These are phyloP conservation scores for Leptobrachium ailaonicum DNA, from an alignment of 2,113 vertebrate genomes.

Conservation along the genomic window DNA sequence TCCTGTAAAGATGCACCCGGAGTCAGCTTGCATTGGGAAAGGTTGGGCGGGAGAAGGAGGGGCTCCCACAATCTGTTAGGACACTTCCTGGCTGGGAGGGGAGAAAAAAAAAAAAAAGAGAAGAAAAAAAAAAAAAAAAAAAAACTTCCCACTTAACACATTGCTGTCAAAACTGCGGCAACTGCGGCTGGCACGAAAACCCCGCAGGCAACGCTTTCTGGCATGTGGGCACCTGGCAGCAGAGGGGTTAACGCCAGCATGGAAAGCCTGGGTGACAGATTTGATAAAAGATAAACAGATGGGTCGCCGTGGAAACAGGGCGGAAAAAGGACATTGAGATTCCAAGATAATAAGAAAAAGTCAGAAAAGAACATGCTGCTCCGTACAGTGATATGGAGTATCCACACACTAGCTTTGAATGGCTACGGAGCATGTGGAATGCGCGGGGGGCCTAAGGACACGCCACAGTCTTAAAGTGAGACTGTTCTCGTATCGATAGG, in stretches of 20 bases:
- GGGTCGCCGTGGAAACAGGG: slow-evolving; percentile 41
- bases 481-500: no score
- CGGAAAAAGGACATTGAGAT: slow-evolving; percentile 38
- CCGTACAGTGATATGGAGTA: slow-evolving; percentile 2
- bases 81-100: slow-evolving; percentile 16
- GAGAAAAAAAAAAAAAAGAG: background rate
- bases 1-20: background rate
- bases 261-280: slow-evolving; percentile 39
- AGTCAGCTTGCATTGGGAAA: background rate
- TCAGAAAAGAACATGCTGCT: slow-evolving; percentile 39
- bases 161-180: background rate
- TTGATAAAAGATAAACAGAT: slow-evolving; percentile 44
- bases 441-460: no score
- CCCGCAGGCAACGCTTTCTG: background rate
- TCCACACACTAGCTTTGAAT: background rate
- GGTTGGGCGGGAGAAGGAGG: background rate
- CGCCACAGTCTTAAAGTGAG: no score
- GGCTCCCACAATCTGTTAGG: slow-evolving; percentile 1
- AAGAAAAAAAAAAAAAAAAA: no score
- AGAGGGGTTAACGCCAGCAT: slow-evolving; percentile 25
- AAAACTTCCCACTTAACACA: slow-evolving; percentile 17
- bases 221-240: background rate
- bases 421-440: no score
- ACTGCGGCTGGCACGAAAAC: no score
- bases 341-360: slow-evolving; percentile 39